Conservation (phyloP, 2,797 vertebrate species). For the Melanotaenia pygmaea region DNA sequence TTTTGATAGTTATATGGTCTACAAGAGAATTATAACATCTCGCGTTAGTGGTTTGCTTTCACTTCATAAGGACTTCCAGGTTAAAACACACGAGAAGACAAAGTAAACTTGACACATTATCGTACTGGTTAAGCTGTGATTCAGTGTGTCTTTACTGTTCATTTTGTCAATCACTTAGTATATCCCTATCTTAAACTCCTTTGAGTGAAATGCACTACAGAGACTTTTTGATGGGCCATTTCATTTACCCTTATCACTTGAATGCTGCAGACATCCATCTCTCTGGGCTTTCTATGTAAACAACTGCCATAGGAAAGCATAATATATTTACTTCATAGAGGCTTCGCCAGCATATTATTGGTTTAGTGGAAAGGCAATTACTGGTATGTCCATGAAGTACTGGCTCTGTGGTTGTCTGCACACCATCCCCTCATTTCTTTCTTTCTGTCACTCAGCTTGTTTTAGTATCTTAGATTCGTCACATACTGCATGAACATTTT, state of each 20-base stretch:
- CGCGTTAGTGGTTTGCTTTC: background rate
- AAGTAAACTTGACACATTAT: constrained; percentile 21
- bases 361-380: constrained; percentile 14
- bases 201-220: constrained; percentile 47
- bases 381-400: constrained; percentile 5
- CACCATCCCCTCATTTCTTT: constrained; percentile 4
- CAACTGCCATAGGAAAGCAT: constrained; percentile 41
- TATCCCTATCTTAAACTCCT: constrained; percentile 44
- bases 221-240: constrained; percentile 41
- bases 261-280: constrained; percentile 16
- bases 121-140: constrained; percentile 34
- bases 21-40: background rate
- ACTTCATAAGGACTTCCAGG: background rate
- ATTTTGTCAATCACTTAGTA: constrained; percentile 49
- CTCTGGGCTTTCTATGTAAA: constrained; percentile 39
- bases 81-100: background rate
- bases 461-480: background rate
- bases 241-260: constrained; percentile 40
- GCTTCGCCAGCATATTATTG: constrained; percentile 14
- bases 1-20: constrained; percentile 11
- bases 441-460: background rate
- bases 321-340: constrained; percentile 42
- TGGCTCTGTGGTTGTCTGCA: background rate
- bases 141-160: constrained; percentile 34
- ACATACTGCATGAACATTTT: background rate